Evolutionary conservation across 2,113 vertebrate species (phyloP).

Genomic region (Thermophis baileyi): DNA sequence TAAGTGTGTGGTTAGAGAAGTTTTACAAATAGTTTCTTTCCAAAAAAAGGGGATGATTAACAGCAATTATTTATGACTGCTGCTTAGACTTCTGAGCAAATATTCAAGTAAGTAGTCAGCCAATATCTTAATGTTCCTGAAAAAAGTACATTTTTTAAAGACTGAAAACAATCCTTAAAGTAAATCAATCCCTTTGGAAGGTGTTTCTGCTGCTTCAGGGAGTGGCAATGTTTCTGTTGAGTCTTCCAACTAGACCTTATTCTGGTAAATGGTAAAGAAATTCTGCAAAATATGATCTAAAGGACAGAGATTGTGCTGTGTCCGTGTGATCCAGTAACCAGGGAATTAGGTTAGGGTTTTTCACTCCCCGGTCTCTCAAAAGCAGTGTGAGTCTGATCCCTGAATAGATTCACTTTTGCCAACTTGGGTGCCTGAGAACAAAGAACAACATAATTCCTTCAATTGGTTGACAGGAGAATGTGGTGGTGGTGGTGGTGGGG

Average conservation of each 20-base stretch:
- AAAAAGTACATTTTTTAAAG: slow-evolving; percentile 18
- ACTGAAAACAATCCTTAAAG: slow-evolving; percentile 1
- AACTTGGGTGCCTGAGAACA: neutral
- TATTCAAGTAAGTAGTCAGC: slow-evolving; percentile 10
- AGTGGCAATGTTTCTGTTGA: neutral
- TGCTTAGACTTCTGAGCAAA: slow-evolving; percentile 7
- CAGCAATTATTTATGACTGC: slow-evolving; percentile 18
- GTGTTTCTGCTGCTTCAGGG: neutral
- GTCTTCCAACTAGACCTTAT: neutral
- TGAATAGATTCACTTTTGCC: neutral
- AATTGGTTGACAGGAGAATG: neutral
- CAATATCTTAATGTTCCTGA: neutral
- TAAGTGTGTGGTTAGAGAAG: neutral
- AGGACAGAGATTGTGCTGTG: neutral
- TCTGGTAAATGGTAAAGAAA: neutral
- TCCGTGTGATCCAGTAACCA: neutral
- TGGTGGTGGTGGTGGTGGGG: too few relatives aligned
- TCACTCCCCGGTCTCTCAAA: neutral
- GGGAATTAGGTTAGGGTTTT: neutral
- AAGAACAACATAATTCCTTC: neutral
- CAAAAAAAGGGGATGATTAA: slow-evolving; percentile 5
- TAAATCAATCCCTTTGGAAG: slow-evolving; percentile 16
- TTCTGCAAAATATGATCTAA: neutral
- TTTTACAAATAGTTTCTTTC: neutral
- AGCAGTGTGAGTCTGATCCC: neutral